Conservation (phyloP, 2,113 vertebrate genomes). For the Paralichthys olivaceus region DNA sequence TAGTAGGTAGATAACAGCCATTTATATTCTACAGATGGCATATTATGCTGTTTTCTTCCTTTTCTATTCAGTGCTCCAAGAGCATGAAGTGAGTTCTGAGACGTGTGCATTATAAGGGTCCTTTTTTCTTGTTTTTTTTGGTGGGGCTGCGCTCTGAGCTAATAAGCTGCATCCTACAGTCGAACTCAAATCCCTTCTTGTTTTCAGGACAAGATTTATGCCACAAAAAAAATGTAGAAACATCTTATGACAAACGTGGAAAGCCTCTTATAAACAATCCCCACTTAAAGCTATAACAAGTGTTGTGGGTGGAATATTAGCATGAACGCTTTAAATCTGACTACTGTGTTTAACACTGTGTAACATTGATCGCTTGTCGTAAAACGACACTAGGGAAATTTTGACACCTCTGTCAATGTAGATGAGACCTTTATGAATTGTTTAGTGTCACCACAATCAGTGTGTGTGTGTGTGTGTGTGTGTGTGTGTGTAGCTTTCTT, state of each 20-base stretch:
- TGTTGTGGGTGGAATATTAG: slow-evolving; percentile 31
- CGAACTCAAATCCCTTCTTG: slow-evolving; percentile 42
- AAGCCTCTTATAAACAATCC: slow-evolving; percentile 44
- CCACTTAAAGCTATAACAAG: slow-evolving; percentile 26
- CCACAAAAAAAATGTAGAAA: slow-evolving; percentile 19
- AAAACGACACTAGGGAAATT: not conserved
- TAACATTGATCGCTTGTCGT: slow-evolving; percentile 11
- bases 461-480: not conserved
- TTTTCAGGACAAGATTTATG: slow-evolving; percentile 45
- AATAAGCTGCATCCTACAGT: slow-evolving; percentile 52
- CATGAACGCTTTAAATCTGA: slow-evolving; percentile 29
- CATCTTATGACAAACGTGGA: slow-evolving; percentile 30
- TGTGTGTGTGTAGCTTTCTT: not conserved
- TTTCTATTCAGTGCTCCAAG: not conserved
- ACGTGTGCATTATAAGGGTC: slow-evolving; percentile 4
- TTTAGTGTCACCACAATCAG: slow-evolving; percentile 12
- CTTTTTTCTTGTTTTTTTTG: not conserved
- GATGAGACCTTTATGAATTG: slow-evolving; percentile 42
- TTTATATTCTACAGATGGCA: too few relatives aligned
- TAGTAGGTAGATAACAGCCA: too few relatives aligned
- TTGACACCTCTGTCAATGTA: slow-evolving; percentile 27
- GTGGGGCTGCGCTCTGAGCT: slow-evolving; percentile 27
- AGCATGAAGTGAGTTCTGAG: slow-evolving; percentile 4
- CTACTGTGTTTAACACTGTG: slow-evolving; percentile 29
- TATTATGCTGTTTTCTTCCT: not conserved